Evolutionary conservation across 2,113 vertebrate species (phyloP).

Genomic region (Sclerurus mexicanus): DNA sequence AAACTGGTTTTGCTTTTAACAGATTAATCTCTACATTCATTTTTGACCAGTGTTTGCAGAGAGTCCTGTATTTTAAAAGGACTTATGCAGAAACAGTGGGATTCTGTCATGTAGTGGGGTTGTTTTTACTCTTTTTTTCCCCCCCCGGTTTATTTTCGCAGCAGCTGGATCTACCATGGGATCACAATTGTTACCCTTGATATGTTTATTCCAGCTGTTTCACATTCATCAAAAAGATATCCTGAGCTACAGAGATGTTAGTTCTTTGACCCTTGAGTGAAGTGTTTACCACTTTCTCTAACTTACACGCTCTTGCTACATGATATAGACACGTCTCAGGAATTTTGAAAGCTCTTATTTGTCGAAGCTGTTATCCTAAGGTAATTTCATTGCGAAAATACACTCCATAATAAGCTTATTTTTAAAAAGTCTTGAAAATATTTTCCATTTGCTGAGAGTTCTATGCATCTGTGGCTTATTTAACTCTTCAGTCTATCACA

Average conservation of each 20-base stretch:
- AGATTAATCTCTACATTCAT: neutral
- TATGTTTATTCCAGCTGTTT: conserved; percentile 63
- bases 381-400: neutral
- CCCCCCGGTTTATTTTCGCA: neutral
- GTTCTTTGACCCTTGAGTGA: neutral
- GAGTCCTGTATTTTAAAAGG: neutral
- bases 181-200: conserved; percentile 39
- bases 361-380: neutral
- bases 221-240: conserved; percentile 54
- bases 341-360: neutral
- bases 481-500: neutral
- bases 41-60: neutral
- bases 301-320: neutral
- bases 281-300: neutral
- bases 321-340: neutral
- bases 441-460: neutral
- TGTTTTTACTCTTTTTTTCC: neutral
- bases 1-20: neutral
- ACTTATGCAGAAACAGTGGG: neutral
- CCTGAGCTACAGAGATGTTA: neutral
- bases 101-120: neutral
- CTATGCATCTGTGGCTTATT: neutral
- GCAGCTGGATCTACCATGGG: conserved; percentile 42
- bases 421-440: neutral
- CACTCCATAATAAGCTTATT: neutral